A percentile compares a stretch with the other conserved stretches of the same genome.
Evolutionary conservation across 2,113 vertebrate genomes (phyloP).

Genomic region (Pardalotus punctatus): DNA sequence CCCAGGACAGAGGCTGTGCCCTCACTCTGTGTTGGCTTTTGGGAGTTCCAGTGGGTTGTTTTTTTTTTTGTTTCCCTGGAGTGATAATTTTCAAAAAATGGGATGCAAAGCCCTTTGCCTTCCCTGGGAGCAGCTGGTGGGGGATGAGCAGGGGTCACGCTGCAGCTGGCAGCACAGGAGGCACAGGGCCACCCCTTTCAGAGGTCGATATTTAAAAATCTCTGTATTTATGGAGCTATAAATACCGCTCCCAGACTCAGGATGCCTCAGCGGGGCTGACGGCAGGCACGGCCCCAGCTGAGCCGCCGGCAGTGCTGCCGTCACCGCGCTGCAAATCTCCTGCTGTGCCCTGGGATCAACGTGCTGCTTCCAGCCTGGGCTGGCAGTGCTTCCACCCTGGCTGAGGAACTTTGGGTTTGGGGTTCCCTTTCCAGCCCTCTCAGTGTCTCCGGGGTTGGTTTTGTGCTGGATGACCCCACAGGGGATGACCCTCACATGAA

Average conservation of each 20-base stretch:
- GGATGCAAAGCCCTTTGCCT: fast-evolving
- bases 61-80: neutral
- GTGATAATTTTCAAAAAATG: fast-evolving
- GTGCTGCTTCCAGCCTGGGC: fast-evolving
- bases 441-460: fast-evolving
- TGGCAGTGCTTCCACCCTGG: fast-evolving
- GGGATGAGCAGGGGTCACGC: fast-evolving
- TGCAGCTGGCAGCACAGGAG: neutral
- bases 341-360: fast-evolving
- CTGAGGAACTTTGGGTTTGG: fast-evolving
- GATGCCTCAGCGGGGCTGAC: neutral
- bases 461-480: fast-evolving
- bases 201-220: neutral
- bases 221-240: neutral
- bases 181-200: neutral
- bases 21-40: fast-evolving
- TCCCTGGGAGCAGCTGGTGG: neutral
- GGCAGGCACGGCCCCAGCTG: fast-evolving
- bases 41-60: fast-evolving
- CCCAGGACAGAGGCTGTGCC: neutral
- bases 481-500: neutral
- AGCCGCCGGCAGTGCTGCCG: neutral
- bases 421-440: neutral
- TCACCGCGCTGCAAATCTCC: fast-evolving
- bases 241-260: neutral